Percentiles rank a stretch among this genome's conserved stretches.
Evolutionary conservation across 2,888 invertebrate genomes (phyloP).

Genomic region (Amphipoea lucens): DNA sequence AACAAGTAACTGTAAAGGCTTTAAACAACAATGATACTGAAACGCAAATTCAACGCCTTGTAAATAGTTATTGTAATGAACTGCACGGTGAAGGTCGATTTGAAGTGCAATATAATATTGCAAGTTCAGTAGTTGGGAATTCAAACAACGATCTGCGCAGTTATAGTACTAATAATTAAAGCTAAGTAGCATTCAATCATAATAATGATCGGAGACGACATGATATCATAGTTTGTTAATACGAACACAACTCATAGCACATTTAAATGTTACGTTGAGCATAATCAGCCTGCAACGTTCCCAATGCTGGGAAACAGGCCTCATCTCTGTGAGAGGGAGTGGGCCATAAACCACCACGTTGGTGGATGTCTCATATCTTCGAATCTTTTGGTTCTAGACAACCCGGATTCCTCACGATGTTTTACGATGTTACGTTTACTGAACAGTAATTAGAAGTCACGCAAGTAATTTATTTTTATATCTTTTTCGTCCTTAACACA

Average conservation of each 20-base stretch:
- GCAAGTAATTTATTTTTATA: conserved; percentile 44
- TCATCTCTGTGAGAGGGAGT: neutral
- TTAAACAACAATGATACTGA: conserved; percentile 27
- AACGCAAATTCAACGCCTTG: conserved; percentile 31
- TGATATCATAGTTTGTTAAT: conserved; percentile 7
- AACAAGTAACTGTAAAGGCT: neutral
- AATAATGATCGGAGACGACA: neutral
- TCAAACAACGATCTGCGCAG: conserved; percentile 23
- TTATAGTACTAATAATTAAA: conserved; percentile 20
- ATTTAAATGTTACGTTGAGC: conserved; percentile 3
- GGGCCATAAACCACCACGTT: neutral
- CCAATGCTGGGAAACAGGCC: neutral
- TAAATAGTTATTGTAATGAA: conserved; percentile 27
- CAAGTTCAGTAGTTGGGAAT: conserved; percentile 4
- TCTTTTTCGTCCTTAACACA: conserved; percentile 54
- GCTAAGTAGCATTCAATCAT: conserved; percentile 25
- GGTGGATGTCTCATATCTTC: neutral
- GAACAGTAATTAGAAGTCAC: conserved; percentile 31
- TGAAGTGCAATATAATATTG: conserved; percentile 42
- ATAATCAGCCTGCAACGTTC: neutral
- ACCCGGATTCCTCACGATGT: neutral
- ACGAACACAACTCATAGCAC: neutral
- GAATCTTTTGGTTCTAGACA: neutral
- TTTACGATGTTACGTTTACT: conserved; percentile 22
- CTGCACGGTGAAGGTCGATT: conserved; percentile 32